These are phyloP conservation scores for Ichneumon xanthorius DNA, from an alignment of 2,888 invertebrate species.

Conservation along the genomic window DNA sequence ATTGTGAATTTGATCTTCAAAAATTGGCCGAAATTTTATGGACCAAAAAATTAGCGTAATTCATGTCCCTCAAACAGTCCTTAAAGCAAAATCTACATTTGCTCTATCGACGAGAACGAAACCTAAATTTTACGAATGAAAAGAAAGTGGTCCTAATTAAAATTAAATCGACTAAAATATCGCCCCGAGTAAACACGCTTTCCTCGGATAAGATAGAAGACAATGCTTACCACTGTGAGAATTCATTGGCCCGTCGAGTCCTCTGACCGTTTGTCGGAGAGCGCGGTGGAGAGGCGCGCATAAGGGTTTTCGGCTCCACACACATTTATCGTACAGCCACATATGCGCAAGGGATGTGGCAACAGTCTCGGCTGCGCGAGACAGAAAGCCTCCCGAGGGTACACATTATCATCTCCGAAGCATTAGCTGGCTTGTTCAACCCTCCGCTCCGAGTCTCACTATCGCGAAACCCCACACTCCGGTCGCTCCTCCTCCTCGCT, in stretches of 20 bases:
- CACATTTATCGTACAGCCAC: conserved; percentile 36
- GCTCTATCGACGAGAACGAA: too few relatives aligned
- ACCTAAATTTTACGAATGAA: not conserved
- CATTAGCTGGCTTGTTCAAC: conserved; percentile 70
- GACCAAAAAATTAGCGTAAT: too few relatives aligned
- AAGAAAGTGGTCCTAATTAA: not conserved
- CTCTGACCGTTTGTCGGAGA: conserved; percentile 19
- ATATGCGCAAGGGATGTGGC: conserved; percentile 40
- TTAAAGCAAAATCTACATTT: too few relatives aligned
- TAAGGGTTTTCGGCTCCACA: conserved; percentile 4
- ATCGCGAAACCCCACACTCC: conserved; percentile 55
- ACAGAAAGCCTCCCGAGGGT: conserved; percentile 76
- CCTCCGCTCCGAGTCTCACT: conserved; percentile 66
- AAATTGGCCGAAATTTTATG: too few relatives aligned
- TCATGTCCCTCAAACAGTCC: too few relatives aligned
- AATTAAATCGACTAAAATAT: not conserved
- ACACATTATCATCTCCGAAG: conserved; percentile 78
- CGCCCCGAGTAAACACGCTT: not conserved
- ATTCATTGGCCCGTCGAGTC: conserved; percentile 32
- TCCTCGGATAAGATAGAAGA: not conserved
- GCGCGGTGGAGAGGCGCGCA: not conserved
- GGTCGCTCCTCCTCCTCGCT: conserved; percentile 26
- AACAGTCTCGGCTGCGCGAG: conserved; percentile 59
- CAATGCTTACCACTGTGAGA: conserved; percentile 1
- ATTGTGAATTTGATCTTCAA: too few relatives aligned